A percentile compares a stretch with the other conserved stretches of the same genome.
Evolutionary conservation across 2,797 vertebrate genomes (phyloP).

Genomic region (Cygnus olor): DNA sequence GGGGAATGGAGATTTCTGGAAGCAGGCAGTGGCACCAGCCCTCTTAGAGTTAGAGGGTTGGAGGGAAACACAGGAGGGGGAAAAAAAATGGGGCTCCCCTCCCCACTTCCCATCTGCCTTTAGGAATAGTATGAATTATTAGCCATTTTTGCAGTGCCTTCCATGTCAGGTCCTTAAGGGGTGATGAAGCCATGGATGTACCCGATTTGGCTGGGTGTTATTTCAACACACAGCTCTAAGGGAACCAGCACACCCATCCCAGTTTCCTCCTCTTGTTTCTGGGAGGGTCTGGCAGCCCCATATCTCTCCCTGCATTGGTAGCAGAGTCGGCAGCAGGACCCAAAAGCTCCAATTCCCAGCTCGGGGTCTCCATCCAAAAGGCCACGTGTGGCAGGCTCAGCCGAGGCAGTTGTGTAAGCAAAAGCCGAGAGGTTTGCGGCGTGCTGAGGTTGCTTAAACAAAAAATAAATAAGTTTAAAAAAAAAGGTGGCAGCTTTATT

Average conservation of each 20-base stretch:
- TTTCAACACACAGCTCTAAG: background rate
- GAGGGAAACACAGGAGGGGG: background rate
- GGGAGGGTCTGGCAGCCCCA: background rate
- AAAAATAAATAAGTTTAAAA: background rate
- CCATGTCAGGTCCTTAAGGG: background rate
- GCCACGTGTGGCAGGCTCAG: background rate
- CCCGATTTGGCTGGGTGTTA: background rate
- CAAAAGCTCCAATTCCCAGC: background rate
- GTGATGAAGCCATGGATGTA: background rate
- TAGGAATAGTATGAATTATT: background rate
- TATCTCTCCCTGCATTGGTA: background rate
- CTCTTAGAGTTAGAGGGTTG: background rate
- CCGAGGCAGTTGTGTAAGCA: background rate
- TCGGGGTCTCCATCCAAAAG: background rate
- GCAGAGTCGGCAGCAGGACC: background rate
- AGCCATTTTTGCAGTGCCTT: background rate
- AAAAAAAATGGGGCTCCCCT: background rate
- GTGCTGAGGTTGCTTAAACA: background rate
- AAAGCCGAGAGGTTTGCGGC: slow-evolving; percentile 11
- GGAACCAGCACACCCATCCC: background rate
- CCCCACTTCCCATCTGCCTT: background rate
- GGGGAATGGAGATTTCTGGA: fast-evolving
- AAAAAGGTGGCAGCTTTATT: slow-evolving; percentile 22
- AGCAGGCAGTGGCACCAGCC: background rate
- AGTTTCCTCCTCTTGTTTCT: fast-evolving